Conservation (phyloP, 2,888 invertebrate genomes). For the Kryphioiulus occultus region DNA sequence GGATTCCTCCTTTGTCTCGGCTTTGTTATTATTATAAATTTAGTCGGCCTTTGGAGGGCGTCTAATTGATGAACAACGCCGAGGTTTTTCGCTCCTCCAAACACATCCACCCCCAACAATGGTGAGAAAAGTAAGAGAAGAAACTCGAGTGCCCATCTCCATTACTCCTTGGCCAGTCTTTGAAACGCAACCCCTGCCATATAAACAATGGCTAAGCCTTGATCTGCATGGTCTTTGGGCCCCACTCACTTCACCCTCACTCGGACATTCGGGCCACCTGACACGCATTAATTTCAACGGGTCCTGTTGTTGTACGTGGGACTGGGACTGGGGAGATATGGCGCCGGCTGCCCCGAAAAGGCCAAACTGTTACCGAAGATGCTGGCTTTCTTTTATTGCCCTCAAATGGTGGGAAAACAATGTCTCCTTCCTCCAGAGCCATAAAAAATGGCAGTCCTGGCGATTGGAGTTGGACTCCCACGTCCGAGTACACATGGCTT, state of each 20-base stretch:
- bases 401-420: conserved; percentile 2
- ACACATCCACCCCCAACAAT: conserved; percentile 26
- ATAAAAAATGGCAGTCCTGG: not conserved
- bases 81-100: not conserved
- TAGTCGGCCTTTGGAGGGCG: conserved; percentile 16
- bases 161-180: not conserved
- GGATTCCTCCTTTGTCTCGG: conserved; percentile 26
- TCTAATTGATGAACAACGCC: conserved; percentile 26
- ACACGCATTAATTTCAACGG: conserved; percentile 12
- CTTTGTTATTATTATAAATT: conserved; percentile 10
- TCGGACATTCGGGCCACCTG: conserved; percentile 25
- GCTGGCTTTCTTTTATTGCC: conserved; percentile 10
- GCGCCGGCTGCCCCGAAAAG: not conserved
- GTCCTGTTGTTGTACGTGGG: not conserved
- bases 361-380: not conserved
- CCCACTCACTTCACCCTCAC: not conserved
- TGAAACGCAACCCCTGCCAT: not conserved
- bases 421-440: not conserved
- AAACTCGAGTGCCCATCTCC: conserved; percentile 30
- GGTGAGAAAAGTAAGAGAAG: conserved; percentile 7
- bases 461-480: not conserved
- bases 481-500: not conserved
- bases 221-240: not conserved
- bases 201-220: conserved; percentile 18
- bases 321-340: not conserved